Evolutionary conservation across 2,797 vertebrate genomes (phyloP), one percentile per base, ranked within the genome.

Genomic region (Telmatherina bonti): DNA sequence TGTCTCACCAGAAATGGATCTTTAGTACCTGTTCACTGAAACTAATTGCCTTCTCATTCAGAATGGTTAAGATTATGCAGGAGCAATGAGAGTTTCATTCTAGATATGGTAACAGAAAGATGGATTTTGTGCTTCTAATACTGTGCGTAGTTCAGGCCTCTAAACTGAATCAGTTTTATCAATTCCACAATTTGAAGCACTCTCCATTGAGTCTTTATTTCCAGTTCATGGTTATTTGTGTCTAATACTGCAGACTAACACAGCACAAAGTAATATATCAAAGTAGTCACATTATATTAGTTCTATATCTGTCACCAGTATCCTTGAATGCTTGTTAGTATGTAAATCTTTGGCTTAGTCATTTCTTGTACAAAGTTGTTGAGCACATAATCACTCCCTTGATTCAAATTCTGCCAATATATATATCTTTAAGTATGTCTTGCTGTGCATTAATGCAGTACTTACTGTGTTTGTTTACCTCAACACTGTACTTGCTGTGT

Each of bases 391-490:
- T 43, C 11, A 43, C 9, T 41, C 38, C 16, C 26, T 30, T 16
- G 7, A n/a, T 45, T 45, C 18, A n/a, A 54, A 54, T 24, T 49
- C 9, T 49, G n/a, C 5, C 3, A 22, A 47, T 1, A 45, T n/a
- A 18, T 43, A 12, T 45, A 7, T 47, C 11, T 47, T 47, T 4
- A 22, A 47, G 8, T 64, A 52, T 27, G 31, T 24, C 24, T 38
- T 52, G 24, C 2, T 45, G 7, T n/a, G 43, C 3, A n/a, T 47
- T 7, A 2, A n/a, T 3, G n/a, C 7, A 47, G 7, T n/a, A 22
- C 18, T 22, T 64, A 20, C 47, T 9, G 66, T 27, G 27, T 26
- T 35, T 30, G 24, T 67, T 60, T 57, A 24, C 30, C 22, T 70
- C 16, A 36, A 36, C 30, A 33, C 52, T 63, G n/a, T 31, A 18